Evolutionary conservation across 2,888 invertebrate species (phyloP).

Genomic region (Xanthia icteritia): DNA sequence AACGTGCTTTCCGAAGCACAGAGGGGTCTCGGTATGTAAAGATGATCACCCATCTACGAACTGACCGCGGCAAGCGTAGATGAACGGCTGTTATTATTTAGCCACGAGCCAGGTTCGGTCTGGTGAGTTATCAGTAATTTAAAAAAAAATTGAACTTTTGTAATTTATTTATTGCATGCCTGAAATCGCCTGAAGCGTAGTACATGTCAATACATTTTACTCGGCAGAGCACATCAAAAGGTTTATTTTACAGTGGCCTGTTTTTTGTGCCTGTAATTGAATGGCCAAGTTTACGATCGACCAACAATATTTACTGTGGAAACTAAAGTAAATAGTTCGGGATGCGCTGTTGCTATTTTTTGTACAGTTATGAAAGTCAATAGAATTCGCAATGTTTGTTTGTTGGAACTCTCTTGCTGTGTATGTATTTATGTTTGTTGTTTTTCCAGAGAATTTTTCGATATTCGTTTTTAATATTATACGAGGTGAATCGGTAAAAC

Average conservation of each 20-base stretch:
- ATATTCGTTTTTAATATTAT: background rate
- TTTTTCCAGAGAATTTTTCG: background rate
- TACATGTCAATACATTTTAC: slow-evolving; percentile 80
- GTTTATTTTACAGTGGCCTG: slow-evolving; percentile 82
- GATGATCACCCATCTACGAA: too few species aligned
- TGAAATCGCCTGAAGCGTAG: slow-evolving; percentile 53
- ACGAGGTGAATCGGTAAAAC: background rate
- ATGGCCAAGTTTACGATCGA: slow-evolving; percentile 80
- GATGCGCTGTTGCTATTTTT: slow-evolving; percentile 48
- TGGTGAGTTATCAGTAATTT: background rate
- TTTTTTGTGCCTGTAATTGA: slow-evolving; percentile 82
- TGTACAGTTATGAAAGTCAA: slow-evolving; percentile 38
- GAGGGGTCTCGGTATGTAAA: too few species aligned
- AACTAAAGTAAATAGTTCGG: slow-evolving; percentile 73
- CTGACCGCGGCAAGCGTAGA: too few species aligned
- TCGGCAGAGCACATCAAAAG: slow-evolving; percentile 76
- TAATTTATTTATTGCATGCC: slow-evolving; percentile 30
- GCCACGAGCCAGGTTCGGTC: background rate
- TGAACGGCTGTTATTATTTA: too few species aligned
- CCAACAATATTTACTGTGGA: slow-evolving; percentile 77
- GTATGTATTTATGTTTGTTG: background rate
- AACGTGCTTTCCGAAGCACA: too few species aligned
- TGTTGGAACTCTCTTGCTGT: slow-evolving; percentile 5
- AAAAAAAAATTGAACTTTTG: slow-evolving; percentile 25
- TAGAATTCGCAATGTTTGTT: slow-evolving; percentile 52